phyloP scores from a whole-genome alignment of 2,113 vertebrate genomes.

The Orycteropus afer region DNA sequence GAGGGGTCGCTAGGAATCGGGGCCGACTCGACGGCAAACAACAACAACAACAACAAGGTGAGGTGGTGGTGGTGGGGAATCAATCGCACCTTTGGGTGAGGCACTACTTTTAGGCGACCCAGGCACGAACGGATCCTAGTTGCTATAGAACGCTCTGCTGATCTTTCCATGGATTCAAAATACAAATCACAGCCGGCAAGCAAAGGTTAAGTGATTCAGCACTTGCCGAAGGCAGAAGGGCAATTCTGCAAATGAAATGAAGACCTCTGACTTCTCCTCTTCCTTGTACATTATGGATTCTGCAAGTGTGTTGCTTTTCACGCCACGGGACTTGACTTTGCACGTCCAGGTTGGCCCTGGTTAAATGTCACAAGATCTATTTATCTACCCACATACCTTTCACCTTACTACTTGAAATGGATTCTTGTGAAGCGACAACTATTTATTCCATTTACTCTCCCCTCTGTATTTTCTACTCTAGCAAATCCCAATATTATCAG shows the following conservation, averaged over 20 bases:
- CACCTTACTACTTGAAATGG: slow-evolving; percentile 12
- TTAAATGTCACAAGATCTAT: not conserved
- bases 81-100: not conserved
- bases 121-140: not conserved
- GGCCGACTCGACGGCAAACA: too few relatives aligned
- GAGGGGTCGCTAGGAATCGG: too few relatives aligned
- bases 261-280: not conserved
- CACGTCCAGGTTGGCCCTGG: not conserved
- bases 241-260: not conserved
- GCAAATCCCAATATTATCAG: not conserved
- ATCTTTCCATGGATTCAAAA: not conserved
- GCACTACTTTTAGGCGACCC: not conserved
- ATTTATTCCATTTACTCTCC: not conserved
- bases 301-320: not conserved
- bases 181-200: not conserved
- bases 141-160: rapidly evolving
- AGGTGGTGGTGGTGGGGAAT: not conserved
- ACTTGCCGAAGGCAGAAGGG: not conserved
- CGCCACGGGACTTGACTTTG: not conserved
- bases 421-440: slow-evolving; percentile 15
- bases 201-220: not conserved
- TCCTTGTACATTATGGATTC: not conserved
- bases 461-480: not conserved
- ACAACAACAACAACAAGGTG: too few relatives aligned
- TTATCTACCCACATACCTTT: not conserved